Conservation (phyloP, 1,140 invertebrate species). For the Penaeus indicus region DNA sequence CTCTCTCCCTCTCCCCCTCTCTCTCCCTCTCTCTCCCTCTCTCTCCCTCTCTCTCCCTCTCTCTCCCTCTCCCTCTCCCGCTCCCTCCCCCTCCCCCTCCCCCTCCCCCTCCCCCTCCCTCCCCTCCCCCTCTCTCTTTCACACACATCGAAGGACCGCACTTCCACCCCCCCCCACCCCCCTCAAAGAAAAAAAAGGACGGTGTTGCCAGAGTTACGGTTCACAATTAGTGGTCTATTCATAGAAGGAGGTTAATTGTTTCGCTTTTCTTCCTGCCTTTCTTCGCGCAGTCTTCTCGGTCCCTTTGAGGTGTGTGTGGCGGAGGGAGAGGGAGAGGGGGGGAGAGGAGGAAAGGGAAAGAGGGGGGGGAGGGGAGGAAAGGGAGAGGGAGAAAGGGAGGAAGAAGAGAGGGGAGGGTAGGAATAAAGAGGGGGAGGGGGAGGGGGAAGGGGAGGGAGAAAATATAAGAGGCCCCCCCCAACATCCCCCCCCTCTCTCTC, state of each 20-base stretch:
- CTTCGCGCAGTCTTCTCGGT: background rate
- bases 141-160: background rate
- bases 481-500: no score
- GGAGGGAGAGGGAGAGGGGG: no score
- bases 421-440: no score
- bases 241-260: conserved; percentile 48
- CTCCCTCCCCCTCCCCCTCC: background rate
- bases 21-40: background rate
- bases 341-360: no score
- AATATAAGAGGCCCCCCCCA: no score
- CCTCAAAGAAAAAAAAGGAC: background rate
- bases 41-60: no score
- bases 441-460: no score
- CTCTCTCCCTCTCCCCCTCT: background rate
- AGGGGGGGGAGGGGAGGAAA: no score
- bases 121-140: background rate
- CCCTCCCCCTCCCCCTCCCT: no score
- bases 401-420: no score
- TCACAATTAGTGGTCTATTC: conserved; percentile 50
- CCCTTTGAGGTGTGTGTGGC: conserved; percentile 33
- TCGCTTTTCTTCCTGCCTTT: conserved; percentile 41
- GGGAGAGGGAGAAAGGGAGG: no score
- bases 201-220: background rate
- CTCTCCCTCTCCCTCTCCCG: background rate
- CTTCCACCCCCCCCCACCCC: background rate